These are phyloP conservation scores for Andrena trimmerana DNA, from an alignment of 2,888 invertebrate species.

Conservation along the genomic window DNA sequence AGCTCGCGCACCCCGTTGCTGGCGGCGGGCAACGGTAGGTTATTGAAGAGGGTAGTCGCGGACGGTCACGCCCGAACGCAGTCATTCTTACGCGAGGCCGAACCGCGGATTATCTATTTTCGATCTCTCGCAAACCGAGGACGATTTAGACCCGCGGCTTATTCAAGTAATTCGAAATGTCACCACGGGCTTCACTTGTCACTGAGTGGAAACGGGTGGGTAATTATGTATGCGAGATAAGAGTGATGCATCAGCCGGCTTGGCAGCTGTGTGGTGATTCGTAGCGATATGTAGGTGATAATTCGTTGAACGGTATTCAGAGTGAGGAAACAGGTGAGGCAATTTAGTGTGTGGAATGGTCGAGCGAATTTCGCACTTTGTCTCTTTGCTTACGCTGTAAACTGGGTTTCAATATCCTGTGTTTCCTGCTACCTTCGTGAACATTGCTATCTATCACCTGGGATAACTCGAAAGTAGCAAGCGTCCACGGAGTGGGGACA, in stretches of 20 bases:
- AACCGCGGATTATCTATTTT: not conserved
- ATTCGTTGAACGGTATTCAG: too few relatives aligned
- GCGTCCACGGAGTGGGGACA: not conserved
- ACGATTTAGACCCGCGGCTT: not conserved
- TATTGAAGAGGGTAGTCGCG: conserved; percentile 6
- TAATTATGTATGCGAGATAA: too few relatives aligned
- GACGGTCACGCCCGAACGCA: conserved; percentile 12
- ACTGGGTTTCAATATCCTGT: too few relatives aligned
- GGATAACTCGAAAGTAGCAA: not conserved
- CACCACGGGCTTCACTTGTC: not conserved
- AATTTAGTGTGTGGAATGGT: too few relatives aligned
- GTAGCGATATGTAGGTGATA: too few relatives aligned
- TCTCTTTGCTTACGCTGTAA: too few relatives aligned
- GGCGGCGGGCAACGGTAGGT: not conserved
- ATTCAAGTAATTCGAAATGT: not conserved
- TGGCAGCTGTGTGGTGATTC: too few relatives aligned
- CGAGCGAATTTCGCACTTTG: too few relatives aligned
- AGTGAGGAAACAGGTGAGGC: too few relatives aligned
- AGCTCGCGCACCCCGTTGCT: conserved; percentile 27
- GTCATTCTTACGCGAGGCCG: conserved; percentile 10
- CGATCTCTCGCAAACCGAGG: not conserved
- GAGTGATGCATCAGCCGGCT: too few relatives aligned
- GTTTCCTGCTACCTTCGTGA: not conserved
- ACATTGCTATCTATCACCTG: not conserved
- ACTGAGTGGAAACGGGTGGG: too few relatives aligned